Percentiles rank a stretch among this genome's conserved stretches.
phyloP scores from a whole-genome alignment of 2,888 invertebrate genomes.

The Philereme transversata region DNA sequence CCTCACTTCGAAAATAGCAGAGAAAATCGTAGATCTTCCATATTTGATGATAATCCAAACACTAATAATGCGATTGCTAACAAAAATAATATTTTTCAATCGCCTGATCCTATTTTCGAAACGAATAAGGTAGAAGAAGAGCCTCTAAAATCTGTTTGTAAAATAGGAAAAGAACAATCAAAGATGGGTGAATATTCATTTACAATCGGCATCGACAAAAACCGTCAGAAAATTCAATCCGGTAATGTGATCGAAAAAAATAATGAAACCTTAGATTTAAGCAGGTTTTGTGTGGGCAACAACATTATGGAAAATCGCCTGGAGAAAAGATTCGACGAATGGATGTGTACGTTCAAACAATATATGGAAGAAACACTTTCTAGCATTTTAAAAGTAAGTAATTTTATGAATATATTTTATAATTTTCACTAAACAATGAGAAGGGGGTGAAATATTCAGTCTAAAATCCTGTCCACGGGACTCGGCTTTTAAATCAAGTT shows the following conservation, averaged over 20 bases:
- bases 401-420: too few relatives aligned
- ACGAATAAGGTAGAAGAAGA: slow-evolving; percentile 8
- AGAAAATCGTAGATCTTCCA: background rate
- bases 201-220: background rate
- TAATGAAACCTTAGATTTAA: slow-evolving; percentile 34
- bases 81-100: background rate
- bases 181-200: slow-evolving; percentile 1
- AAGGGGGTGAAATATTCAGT: too few relatives aligned
- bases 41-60: slow-evolving; percentile 10
- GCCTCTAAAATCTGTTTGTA: slow-evolving; percentile 7
- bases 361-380: slow-evolving; percentile 58
- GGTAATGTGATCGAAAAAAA: background rate
- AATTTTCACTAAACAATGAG: background rate
- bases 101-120: slow-evolving; percentile 11
- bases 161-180: slow-evolving; percentile 21
- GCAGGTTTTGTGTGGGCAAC: slow-evolving; percentile 44
- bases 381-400: slow-evolving; percentile 52
- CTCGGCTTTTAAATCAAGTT: too few relatives aligned
- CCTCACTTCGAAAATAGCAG: slow-evolving; percentile 2
- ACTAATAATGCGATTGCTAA: background rate
- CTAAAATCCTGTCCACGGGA: background rate
- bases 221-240: slow-evolving; percentile 2
- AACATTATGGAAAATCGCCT: slow-evolving; percentile 43
- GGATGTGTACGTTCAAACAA: slow-evolving; percentile 56
- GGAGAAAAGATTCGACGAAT: slow-evolving; percentile 52